Conservation (phyloP, 2,888 invertebrate species). For the Timandra comae region DNA sequence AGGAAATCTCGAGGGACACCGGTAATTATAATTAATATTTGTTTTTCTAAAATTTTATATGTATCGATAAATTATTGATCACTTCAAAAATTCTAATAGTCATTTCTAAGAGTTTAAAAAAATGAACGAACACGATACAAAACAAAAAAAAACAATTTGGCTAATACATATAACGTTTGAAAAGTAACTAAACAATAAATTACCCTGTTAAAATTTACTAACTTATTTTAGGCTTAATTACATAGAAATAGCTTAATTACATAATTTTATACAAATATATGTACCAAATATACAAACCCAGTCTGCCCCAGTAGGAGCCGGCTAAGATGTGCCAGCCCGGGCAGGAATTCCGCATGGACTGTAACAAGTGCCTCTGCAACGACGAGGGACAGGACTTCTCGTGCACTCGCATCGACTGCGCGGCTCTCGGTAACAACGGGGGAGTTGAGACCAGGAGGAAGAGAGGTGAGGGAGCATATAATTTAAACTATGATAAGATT, state of each 20-base stretch:
- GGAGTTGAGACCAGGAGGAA: conserved; percentile 36
- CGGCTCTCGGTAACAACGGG: conserved; percentile 40
- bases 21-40: conserved; percentile 45
- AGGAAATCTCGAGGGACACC: conserved; percentile 41
- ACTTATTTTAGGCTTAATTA: too few relatives aligned
- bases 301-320: conserved; percentile 43
- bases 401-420: conserved; percentile 68
- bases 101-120: too few relatives aligned
- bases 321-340: conserved; percentile 60
- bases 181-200: too few relatives aligned
- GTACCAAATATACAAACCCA: conserved; percentile 30
- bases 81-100: too few relatives aligned
- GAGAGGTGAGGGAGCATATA: conserved; percentile 56
- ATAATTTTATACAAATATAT: too few relatives aligned
- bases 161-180: too few relatives aligned
- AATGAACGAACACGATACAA: too few relatives aligned
- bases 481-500: too few relatives aligned
- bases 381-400: conserved; percentile 57
- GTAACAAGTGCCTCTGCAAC: conserved; percentile 69
- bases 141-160: too few relatives aligned
- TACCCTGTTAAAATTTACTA: too few relatives aligned
- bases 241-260: too few relatives aligned
- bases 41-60: not conserved
- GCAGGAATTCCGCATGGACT: conserved; percentile 63
- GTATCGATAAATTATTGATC: too few relatives aligned